phyloP scores from a whole-genome alignment of 2,113 vertebrate genomes.

The Sus scrofa region DNA sequence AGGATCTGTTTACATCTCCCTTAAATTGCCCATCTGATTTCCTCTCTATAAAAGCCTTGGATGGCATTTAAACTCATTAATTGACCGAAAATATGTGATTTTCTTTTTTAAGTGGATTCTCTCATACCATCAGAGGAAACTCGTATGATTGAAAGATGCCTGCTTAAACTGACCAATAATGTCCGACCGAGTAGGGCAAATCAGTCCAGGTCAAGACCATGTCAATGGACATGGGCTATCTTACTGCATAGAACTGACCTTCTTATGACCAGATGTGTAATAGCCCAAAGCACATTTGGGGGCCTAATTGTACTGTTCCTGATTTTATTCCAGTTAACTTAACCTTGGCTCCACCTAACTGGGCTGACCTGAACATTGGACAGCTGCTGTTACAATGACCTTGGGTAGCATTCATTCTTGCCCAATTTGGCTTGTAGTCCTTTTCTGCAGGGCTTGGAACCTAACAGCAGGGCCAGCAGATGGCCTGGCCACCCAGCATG shows the following conservation, averaged over 20 bases:
- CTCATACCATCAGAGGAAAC: background rate
- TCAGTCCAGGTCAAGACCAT: background rate
- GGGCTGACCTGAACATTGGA: constrained; percentile 2
- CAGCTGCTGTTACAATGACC: background rate
- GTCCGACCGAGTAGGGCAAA: background rate
- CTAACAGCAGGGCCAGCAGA: constrained; percentile 10
- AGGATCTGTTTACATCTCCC: constrained; percentile 4
- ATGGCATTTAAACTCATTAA: background rate
- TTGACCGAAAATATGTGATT: background rate
- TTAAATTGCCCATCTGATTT: background rate
- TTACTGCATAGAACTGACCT: background rate
- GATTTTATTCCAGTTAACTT: constrained; percentile 21
- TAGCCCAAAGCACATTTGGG: background rate
- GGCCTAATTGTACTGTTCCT: background rate
- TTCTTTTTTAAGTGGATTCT: constrained; percentile 9
- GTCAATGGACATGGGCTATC: background rate
- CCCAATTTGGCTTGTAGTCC: constrained; percentile 26
- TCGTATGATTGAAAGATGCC: background rate
- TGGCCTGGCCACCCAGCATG: constrained; percentile 57
- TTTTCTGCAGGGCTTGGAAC: constrained; percentile 51
- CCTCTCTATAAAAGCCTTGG: background rate
- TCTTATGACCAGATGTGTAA: background rate
- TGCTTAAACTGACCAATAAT: background rate
- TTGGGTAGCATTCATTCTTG: constrained; percentile 55
- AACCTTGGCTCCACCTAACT: constrained; percentile 39